Base-by-base conservation (phyloP, 2,888 invertebrate species). In the Athalia cordata region DNA sequence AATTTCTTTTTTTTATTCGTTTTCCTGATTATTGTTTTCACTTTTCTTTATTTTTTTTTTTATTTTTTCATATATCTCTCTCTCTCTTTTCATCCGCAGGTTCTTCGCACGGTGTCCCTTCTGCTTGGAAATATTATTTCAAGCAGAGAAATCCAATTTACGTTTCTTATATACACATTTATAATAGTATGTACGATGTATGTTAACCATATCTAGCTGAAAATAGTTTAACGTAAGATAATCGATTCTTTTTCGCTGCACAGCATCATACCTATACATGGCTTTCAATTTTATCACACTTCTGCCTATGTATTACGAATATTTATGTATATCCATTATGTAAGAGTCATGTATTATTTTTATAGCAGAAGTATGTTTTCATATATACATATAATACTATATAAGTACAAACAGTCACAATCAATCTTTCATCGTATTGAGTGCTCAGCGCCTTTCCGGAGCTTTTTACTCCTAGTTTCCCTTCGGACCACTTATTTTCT, bases 271-370 rank as follows among this genome's bases (percentile, higher is more conserved):
- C 15, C 57, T 59, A 47, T 45, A 64, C 43, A 7, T 45, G 77
- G 76, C 65, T 78, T 72, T 57, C 77, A n/a, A 67, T 70, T 55
- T 64, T 77, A 79, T 75, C 49, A 72, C 79, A 77, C 67, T 59
- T 59, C 52, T 76, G 68, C 66, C 59, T 78, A 76, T 70, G 65
- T 64, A 64, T 66, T 66, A 6, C 49, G 64, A 5, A 15, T 61
- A 64, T 45, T 11, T n/a, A 64, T 29, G 6, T 13, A 47, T 62
- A 62, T 62, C 3, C 55, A 55, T 55, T n/a, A 55, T 55, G 55
- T 11, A 29, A 29, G 29, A 29, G 29, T 29, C 29, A 29, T 29
- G 29, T 29, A 29, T 29, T 29, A 29, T 29, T 55, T 55, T 55
- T 55, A 55, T 55, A 29, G 8, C 4, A 55, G 55, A 11, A 55